Conservation (phyloP, 23 tunicate species). For the Diplosoma virens region DNA sequence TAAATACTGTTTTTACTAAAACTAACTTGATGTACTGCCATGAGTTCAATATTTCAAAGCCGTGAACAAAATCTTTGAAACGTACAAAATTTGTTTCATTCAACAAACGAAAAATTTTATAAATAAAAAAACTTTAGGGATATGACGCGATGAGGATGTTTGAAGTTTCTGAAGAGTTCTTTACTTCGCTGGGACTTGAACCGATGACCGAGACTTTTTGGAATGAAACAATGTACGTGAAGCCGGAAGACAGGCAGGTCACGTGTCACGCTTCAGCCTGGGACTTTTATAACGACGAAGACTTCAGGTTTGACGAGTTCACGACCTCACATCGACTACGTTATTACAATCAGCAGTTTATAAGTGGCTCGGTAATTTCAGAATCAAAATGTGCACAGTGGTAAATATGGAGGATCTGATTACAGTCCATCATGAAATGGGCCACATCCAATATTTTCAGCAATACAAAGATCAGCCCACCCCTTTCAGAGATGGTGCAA, state of each 20-base stretch:
- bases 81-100: too few relatives aligned
- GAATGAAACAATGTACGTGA: constrained; percentile 74
- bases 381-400: constrained; percentile 97
- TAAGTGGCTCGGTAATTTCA: too few relatives aligned
- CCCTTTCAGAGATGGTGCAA: constrained; percentile 88
- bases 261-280: constrained; percentile 99
- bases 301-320: constrained; percentile 86
- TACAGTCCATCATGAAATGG: constrained; percentile 98
- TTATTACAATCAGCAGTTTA: too few relatives aligned
- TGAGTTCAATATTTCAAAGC: too few relatives aligned
- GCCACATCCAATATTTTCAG: constrained; percentile 95
- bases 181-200: constrained; percentile 65
- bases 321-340: too few relatives aligned
- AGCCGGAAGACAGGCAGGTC: constrained; percentile 79
- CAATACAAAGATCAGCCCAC: constrained; percentile 88
- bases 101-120: too few relatives aligned
- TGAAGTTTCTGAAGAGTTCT: constrained; percentile 85
- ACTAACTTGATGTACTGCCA: too few relatives aligned
- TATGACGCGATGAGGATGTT: constrained; percentile 82
- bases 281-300: constrained; percentile 89
- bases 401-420: constrained; percentile 82
- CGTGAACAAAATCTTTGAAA: too few relatives aligned
- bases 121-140: constrained; percentile 53
- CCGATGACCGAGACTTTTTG: constrained; percentile 92
- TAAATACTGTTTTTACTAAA: too few relatives aligned